phyloP scores from a whole-genome alignment of 2,797 vertebrate species.

The Hephaestus fuliginosus region DNA sequence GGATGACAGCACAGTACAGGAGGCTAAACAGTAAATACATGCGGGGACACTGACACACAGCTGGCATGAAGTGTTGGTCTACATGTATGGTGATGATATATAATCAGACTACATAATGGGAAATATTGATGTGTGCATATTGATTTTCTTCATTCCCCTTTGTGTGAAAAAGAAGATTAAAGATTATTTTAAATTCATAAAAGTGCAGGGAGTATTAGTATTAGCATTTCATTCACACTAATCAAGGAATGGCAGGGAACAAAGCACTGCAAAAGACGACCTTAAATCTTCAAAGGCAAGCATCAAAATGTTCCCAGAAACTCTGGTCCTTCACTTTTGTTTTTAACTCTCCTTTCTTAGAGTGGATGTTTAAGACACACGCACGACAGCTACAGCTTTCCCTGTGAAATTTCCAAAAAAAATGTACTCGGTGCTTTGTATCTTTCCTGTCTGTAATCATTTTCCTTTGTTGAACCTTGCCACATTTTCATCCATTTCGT shows the following conservation, averaged over 20 bases:
- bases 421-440: slow-evolving; percentile 11
- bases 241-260: not conserved
- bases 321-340: not conserved
- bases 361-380: slow-evolving; percentile 2
- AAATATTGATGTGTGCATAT: not conserved
- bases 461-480: slow-evolving; percentile 65
- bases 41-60: slow-evolving; percentile 49
- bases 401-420: slow-evolving; percentile 13
- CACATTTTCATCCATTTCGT: slow-evolving; percentile 64
- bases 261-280: slow-evolving; percentile 15
- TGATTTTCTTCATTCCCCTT: not conserved
- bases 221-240: slow-evolving; percentile 14
- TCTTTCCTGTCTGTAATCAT: slow-evolving; percentile 58
- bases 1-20: slow-evolving; percentile 64
- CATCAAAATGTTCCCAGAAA: not conserved
- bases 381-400: slow-evolving; percentile 7
- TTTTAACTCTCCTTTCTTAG: slow-evolving; percentile 3
- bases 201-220: not conserved
- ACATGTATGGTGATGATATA: slow-evolving; percentile 9
- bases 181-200: not conserved
- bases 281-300: slow-evolving; percentile 20
- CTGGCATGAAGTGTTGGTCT: slow-evolving; percentile 26
- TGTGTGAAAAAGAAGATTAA: not conserved
- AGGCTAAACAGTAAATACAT: slow-evolving; percentile 65
- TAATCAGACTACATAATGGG: slow-evolving; percentile 1